Base-by-base conservation (phyloP, 2,113 vertebrate genomes). In the Paratilapia polleni region DNA sequence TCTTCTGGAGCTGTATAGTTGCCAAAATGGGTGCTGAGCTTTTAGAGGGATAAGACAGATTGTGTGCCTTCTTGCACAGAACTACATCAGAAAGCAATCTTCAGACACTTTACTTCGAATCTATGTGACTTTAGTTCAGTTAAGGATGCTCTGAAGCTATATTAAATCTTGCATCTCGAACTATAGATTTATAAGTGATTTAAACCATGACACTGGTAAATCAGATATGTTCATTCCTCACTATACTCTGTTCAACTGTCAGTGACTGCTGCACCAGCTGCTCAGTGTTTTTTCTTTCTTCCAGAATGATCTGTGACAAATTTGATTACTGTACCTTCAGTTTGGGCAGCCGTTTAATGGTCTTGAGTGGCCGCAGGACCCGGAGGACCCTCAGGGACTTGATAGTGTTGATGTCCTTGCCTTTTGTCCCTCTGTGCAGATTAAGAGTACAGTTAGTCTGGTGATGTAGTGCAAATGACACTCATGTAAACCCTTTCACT, bases 341-440 rank as follows among this genome's bases (percentile, higher is more conserved):
- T 79, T 99, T 99, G 34, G 98, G 98, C 66, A 99, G 96, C 1
- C 98, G 91, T 83, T 99, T 99, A 86, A 99, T 99, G 91, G 98
- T 99, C 95, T 99, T 99, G 89, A 99, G 95, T 0, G 98, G 98
- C 56, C 98, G 92, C 60, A 99, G 95, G 64, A 99, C 98, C 0
- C 98, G 91, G 31, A 99, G 96, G 15, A 99, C 98, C 43, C 98
- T 93, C 91, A 99, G 96, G 8, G 98, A 99, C 94, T 99, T 99
- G 94, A 99, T 99, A 56, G 98, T 99, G 96, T 97, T 99, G 96
- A 99, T 98, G 94, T 99, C 98, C 92, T 99, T 99, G 78, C 98
- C 98, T 96, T 99, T 99, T 80, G 97, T 98, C 68, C 97, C 98
- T 94, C 98, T 99, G 96, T 92, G 95, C 82, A 91, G 89, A 95